Conservation (phyloP, 2,888 invertebrate species). For the Conomelus anceps region DNA sequence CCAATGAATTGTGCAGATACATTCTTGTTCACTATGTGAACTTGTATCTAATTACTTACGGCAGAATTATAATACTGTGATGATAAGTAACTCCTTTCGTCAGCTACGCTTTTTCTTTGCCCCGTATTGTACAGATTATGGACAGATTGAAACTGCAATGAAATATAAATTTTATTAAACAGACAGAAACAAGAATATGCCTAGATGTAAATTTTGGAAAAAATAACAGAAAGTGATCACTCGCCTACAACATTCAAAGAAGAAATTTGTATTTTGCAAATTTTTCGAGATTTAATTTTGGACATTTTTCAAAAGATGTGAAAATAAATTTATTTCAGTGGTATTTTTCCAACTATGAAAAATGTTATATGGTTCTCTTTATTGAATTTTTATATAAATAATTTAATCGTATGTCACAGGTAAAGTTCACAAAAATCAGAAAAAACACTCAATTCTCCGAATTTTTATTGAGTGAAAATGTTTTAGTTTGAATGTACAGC, state of each 20-base stretch:
- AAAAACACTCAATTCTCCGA: too few species aligned
- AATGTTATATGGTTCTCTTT: too few species aligned
- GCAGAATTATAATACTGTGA: not conserved
- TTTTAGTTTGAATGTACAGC: not conserved
- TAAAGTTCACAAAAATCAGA: too few species aligned
- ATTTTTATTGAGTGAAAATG: too few species aligned
- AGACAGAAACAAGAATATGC: not conserved
- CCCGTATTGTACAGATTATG: not conserved
- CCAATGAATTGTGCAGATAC: not conserved
- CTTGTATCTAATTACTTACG: not conserved
- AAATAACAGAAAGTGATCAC: not conserved
- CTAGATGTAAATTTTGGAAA: not conserved
- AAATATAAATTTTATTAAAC: not conserved
- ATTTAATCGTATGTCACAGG: too few species aligned
- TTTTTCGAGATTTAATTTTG: too few species aligned
- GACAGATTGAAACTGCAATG: not conserved
- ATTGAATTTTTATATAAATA: too few species aligned
- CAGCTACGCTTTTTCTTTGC: not conserved
- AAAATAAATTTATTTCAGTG: too few species aligned
- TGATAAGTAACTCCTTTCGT: not conserved
- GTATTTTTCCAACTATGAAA: too few species aligned
- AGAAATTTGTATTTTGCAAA: too few species aligned
- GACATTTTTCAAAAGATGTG: too few species aligned
- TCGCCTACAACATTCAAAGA: not conserved
- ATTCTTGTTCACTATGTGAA: not conserved